These are phyloP conservation scores for Amorpha juglandis DNA, from an alignment of 2,888 invertebrate species.

Conservation along the genomic window DNA sequence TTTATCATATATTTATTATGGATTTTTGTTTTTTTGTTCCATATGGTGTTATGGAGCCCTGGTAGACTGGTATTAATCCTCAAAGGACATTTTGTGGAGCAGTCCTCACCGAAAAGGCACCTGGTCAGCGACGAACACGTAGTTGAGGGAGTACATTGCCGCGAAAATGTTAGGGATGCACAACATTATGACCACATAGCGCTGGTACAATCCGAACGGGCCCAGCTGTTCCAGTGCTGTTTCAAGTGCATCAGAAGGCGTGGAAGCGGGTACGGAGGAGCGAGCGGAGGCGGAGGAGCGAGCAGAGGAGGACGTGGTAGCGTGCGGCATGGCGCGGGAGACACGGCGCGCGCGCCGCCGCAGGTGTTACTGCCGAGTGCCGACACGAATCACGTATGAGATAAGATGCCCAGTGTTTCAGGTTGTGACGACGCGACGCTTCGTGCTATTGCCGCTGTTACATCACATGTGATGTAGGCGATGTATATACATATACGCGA, in stretches of 20 bases:
- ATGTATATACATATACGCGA: too few relatives aligned
- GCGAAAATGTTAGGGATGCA: conserved; percentile 80
- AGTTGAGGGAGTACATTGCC: conserved; percentile 81
- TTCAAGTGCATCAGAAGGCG: conserved; percentile 57
- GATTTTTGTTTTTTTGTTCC: too few relatives aligned
- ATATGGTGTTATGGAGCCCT: too few relatives aligned
- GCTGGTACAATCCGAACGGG: conserved; percentile 73
- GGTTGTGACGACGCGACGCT: neutral
- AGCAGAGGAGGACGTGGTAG: conserved; percentile 46
- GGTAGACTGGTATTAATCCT: too few relatives aligned
- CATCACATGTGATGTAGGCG: neutral
- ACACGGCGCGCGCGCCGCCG: conserved; percentile 27
- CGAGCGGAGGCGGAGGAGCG: neutral
- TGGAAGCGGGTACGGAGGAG: conserved; percentile 17
- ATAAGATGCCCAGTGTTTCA: conserved; percentile 9
- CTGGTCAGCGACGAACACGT: conserved; percentile 83
- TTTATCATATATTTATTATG: too few relatives aligned
- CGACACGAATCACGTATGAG: neutral
- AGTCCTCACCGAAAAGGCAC: conserved; percentile 80
- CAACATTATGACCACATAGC: conserved; percentile 63
- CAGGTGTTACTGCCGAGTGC: neutral
- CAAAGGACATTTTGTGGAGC: neutral
- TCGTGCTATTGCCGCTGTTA: too few relatives aligned
- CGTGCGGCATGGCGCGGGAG: conserved; percentile 37
- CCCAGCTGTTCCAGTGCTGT: conserved; percentile 67